Conservation (phyloP, 2,113 vertebrate species). For the Nycticorax nycticorax region DNA sequence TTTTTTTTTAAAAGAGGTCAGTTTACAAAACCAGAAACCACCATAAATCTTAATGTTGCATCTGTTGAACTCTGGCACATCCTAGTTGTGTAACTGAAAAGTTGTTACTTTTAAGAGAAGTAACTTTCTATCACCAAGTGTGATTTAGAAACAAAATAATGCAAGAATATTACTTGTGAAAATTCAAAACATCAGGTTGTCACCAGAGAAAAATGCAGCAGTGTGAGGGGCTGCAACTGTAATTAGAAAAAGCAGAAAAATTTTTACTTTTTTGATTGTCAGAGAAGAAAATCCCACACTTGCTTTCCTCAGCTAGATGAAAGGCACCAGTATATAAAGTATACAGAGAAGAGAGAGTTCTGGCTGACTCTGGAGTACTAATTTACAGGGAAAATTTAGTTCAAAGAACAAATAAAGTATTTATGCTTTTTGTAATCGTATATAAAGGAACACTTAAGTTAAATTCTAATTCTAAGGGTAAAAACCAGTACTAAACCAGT, state of each 20-base stretch:
- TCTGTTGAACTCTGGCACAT: neutral
- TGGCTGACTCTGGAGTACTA: neutral
- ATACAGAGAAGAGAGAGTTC: neutral
- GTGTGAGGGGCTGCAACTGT: neutral
- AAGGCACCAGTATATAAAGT: neutral
- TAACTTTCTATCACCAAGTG: neutral
- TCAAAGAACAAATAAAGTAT: conserved; percentile 50
- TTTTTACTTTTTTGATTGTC: neutral
- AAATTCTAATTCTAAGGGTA: neutral
- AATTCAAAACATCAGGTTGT: neutral
- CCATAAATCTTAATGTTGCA: neutral
- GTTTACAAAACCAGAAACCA: neutral
- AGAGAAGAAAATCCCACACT: neutral
- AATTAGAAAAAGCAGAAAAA: neutral
- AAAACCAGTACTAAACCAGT: neutral
- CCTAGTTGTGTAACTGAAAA: neutral
- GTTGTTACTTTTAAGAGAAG: neutral
- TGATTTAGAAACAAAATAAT: neutral
- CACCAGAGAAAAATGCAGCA: neutral
- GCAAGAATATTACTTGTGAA: neutral
- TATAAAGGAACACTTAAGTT: neutral
- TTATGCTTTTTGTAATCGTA: conserved; percentile 20
- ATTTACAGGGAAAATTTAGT: conserved; percentile 34
- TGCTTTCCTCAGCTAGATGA: conserved; percentile 1
- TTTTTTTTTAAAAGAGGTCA: neutral